Evolutionary conservation across 37 sponge, comb jelly and placozoan species (phyloP).

Genomic region (Aphrocallistes beatrix): DNA sequence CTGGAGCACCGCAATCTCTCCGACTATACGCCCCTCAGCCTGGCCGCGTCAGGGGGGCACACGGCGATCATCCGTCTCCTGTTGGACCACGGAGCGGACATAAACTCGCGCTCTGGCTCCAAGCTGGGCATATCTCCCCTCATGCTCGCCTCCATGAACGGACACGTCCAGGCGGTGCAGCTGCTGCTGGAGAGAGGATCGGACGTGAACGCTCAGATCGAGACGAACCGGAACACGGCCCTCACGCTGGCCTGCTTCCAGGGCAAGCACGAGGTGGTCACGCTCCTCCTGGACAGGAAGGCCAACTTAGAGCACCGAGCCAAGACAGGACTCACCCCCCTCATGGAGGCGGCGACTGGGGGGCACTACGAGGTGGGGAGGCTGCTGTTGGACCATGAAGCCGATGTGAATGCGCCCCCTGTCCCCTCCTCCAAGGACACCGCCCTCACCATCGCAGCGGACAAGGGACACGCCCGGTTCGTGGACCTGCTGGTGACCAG

Average conservation of each 20-base stretch:
- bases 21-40: not conserved
- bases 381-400: slow-evolving; percentile 67
- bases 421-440: slow-evolving; percentile 85
- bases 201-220: slow-evolving; percentile 93
- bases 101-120: slow-evolving; percentile 65
- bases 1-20: not conserved
- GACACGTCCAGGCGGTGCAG: slow-evolving; percentile 75
- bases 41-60: slow-evolving; percentile 19
- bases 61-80: slow-evolving; percentile 36
- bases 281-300: slow-evolving; percentile 58
- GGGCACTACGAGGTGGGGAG: slow-evolving; percentile 80
- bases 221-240: slow-evolving; percentile 88
- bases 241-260: slow-evolving; percentile 92
- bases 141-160: slow-evolving; percentile 89
- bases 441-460: slow-evolving; percentile 80
- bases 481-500: slow-evolving; percentile 55
- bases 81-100: slow-evolving; percentile 27
- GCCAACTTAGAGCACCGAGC: slow-evolving; percentile 88
- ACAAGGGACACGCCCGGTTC: slow-evolving; percentile 83
- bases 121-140: slow-evolving; percentile 85
- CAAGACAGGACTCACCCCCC: slow-evolving; percentile 85
- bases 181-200: slow-evolving; percentile 68
- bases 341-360: slow-evolving; percentile 90
- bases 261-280: slow-evolving; percentile 82
- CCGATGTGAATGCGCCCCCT: slow-evolving; percentile 82